Evolutionary conservation across 1,140 invertebrate species (phyloP), one percentile per base, ranked within the genome.

Genomic region (Protaetia brevitarsis): DNA sequence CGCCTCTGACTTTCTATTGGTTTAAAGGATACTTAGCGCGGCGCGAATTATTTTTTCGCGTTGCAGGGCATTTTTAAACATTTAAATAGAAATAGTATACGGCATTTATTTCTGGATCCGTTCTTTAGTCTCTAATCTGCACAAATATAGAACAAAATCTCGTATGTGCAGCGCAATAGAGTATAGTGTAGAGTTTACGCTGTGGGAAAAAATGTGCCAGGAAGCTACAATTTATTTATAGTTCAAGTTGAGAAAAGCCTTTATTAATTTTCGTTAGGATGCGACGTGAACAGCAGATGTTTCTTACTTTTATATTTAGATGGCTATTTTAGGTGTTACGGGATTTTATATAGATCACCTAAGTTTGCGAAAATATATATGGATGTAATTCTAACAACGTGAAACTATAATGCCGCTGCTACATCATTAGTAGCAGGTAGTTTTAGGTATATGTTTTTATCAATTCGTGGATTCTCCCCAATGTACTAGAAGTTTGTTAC

Each of bases 191-290:
- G 19, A 16, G 41, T 21, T 45, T 45, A 45, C 23, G 41, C 16
- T 45, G 23, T 19, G 41, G 41, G 23, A 45, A 45, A 45, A 45
- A 45, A 45, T 45, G 7, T 13, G 23, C 41, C 41, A 45, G 41
- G 41, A 45, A 45, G 41, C 41, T 45, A 3, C 41, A 21, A 45
- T 45, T 45, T 45, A 45, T 45, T 45, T 45, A 45, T 45, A 45
- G 41, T 13, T 45, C 23, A 13, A 45, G 41, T 45, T 45, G 41
- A 13, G 41, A 45, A 16, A 45, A 16, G 13, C 41, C 41, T 45
- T 45, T 45, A 45, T 45, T 45, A 45, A 45, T 45, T 45, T 45
- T 45, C 41, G 41, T 45, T 13, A 45, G 23, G 41, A 45, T 45
- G 41, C 41, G 41, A 5, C 10, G 41, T 45, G 41, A 45, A 45